phyloP scores from a whole-genome alignment of 2,113 vertebrate species.

The Calidris pugnax region DNA sequence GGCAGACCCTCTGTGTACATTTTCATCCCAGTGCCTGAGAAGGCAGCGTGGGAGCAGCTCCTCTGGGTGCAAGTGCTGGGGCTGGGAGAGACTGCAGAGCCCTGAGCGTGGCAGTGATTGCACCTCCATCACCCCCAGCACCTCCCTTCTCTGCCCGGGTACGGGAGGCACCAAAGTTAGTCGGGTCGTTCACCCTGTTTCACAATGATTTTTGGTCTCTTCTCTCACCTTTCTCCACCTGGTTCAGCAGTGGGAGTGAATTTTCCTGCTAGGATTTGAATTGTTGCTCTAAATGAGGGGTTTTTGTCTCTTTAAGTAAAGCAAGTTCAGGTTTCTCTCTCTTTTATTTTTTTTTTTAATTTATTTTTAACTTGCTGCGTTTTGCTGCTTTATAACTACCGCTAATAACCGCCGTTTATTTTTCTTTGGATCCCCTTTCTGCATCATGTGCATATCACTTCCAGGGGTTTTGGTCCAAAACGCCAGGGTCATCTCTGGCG shows the following conservation, averaged over 20 bases:
- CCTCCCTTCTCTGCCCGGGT: not conserved
- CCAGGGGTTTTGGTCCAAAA: not conserved
- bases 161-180: not conserved
- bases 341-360: not conserved
- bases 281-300: not conserved
- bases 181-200: not conserved
- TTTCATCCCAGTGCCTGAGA: not conserved
- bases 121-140: not conserved
- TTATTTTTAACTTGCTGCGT: slow-evolving; percentile 27
- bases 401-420: not conserved
- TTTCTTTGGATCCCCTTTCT: not conserved
- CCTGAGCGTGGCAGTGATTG: accelerated
- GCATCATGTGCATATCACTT: not conserved
- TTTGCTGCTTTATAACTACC: slow-evolving; percentile 2
- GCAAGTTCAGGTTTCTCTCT: not conserved
- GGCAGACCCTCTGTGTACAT: not conserved
- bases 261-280: slow-evolving; percentile 1
- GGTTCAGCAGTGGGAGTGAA: not conserved
- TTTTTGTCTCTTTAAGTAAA: slow-evolving; percentile 9
- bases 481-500: not conserved
- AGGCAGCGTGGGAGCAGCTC: not conserved
- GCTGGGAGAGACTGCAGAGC: not conserved
- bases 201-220: not conserved
- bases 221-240: not conserved
- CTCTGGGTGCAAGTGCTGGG: not conserved